Conservation (phyloP, 2,797 vertebrate species). For the Ispidina picta region DNA sequence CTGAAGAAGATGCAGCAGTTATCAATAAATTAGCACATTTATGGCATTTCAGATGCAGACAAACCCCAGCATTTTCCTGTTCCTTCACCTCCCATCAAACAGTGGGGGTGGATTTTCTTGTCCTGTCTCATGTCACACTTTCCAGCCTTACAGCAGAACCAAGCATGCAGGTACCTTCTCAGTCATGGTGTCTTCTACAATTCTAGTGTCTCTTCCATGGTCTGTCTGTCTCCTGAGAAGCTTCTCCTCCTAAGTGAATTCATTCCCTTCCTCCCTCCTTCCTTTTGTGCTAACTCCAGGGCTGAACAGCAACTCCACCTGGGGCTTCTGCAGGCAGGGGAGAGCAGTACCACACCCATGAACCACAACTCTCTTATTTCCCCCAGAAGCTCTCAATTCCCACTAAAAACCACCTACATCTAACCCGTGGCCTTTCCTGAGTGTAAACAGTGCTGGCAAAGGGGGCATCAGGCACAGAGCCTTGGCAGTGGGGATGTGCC, state of each 20-base stretch:
- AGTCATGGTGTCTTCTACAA: background rate
- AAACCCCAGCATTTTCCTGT: background rate
- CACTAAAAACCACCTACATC: background rate
- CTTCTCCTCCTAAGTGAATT: background rate
- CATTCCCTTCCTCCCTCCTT: background rate
- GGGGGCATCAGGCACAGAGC: background rate
- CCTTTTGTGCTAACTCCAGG: background rate
- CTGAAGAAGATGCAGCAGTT: background rate
- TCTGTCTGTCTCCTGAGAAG: background rate
- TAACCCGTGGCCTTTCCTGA: background rate
- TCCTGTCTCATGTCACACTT: background rate
- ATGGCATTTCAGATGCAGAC: background rate
- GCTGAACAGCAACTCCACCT: background rate
- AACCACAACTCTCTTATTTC: background rate
- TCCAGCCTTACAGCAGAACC: background rate
- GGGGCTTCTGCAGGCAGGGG: background rate
- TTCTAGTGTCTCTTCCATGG: background rate
- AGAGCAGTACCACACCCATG: background rate
- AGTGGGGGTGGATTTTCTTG: rapidly evolving
- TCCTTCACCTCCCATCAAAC: background rate
- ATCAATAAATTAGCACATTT: background rate
- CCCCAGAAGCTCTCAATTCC: background rate
- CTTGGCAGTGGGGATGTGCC: background rate
- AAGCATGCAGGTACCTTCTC: background rate
- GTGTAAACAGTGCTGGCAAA: background rate